Evolutionary conservation across 2,797 vertebrate species (phyloP).

Genomic region (Sebastes wilsoni): DNA sequence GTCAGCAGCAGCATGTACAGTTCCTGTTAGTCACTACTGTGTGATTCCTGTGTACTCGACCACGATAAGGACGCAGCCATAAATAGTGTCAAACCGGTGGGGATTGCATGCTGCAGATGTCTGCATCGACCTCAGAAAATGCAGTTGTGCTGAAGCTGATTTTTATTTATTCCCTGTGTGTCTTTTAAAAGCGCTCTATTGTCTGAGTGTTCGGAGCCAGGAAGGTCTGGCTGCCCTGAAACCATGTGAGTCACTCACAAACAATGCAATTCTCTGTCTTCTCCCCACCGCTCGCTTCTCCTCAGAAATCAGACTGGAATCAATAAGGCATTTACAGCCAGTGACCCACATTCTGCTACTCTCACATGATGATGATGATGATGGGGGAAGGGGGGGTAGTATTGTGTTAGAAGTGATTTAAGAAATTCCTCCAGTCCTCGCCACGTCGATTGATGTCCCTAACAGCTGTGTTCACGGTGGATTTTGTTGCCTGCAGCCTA

Average conservation of each 20-base stretch:
- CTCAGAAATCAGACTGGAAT: constrained; percentile 49
- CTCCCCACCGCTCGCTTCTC: constrained; percentile 6
- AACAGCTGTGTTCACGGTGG: background rate
- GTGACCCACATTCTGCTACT: constrained; percentile 40
- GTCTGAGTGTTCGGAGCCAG: constrained; percentile 40
- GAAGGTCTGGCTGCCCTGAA: constrained; percentile 47
- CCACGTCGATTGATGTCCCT: background rate
- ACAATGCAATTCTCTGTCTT: constrained; percentile 73
- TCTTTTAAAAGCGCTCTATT: constrained; percentile 58
- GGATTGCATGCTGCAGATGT: constrained; percentile 29
- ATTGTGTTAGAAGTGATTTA: background rate
- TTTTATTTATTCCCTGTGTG: constrained; percentile 47
- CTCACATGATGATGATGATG: constrained; percentile 20
- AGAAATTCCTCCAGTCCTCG: background rate
- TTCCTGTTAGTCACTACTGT: background rate
- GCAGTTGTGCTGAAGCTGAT: constrained; percentile 28
- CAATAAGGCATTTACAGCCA: constrained; percentile 42
- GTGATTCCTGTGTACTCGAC: background rate
- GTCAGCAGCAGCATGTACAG: background rate
- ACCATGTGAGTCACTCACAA: constrained; percentile 63
- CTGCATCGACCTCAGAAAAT: constrained; percentile 36
- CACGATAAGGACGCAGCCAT: background rate
- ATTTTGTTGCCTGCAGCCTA: background rate
- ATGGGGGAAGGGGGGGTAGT: background rate
- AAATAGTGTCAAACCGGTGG: constrained; percentile 5